Conservation (phyloP, 2,113 vertebrate genomes). For the Bubalus kerabau region DNA sequence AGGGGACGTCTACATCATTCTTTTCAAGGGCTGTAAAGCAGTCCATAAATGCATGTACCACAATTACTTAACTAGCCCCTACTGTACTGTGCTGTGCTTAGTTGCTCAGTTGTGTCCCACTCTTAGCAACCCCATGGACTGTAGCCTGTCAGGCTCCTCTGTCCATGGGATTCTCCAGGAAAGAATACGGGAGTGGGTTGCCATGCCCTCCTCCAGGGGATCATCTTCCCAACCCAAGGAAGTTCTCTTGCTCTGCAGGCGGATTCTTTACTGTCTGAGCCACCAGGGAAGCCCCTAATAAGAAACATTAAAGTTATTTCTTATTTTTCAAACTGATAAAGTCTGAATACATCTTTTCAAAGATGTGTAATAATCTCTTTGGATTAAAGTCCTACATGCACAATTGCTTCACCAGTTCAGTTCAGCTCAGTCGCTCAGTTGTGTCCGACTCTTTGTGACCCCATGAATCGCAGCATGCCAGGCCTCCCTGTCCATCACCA, state of each 20-base stretch:
- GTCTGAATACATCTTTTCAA: neutral
- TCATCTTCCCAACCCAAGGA: neutral
- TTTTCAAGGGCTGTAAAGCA: neutral
- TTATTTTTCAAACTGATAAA: neutral
- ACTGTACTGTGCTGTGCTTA: neutral
- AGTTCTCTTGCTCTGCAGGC: neutral
- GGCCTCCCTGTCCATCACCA: too few species aligned
- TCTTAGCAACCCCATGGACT: neutral
- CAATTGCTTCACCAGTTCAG: neutral
- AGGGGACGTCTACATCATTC: neutral
- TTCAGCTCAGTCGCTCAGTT: too few species aligned
- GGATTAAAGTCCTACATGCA: neutral
- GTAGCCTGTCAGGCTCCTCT: neutral
- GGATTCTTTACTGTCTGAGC: neutral
- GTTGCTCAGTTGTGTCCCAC: fast-evolving
- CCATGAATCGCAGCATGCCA: too few species aligned
- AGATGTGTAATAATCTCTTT: neutral
- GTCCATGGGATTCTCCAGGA: neutral
- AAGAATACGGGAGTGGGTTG: neutral
- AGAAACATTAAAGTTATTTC: neutral
- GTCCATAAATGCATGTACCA: neutral
- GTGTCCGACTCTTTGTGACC: too few species aligned
- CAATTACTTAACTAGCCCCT: neutral
- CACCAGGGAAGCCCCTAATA: neutral
- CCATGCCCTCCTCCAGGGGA: neutral